Evolutionary conservation across 2,797 vertebrate genomes (phyloP).

Genomic region (Cygnus olor): DNA sequence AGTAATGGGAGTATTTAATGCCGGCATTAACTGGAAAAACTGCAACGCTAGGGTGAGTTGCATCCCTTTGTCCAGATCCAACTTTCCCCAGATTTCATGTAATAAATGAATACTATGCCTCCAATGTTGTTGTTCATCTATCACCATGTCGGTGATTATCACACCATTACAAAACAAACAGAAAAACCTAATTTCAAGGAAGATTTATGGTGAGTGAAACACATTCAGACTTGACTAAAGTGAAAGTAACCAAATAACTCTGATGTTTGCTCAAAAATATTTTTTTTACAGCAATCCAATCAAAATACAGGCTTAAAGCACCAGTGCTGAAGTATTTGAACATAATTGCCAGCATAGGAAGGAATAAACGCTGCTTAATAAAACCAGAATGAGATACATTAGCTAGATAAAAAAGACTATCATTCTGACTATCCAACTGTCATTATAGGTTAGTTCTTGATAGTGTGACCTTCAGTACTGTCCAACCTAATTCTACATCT

Average conservation of each 20-base stretch:
- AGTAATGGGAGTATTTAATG: neutral
- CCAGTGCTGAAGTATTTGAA: neutral
- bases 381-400: neutral
- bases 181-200: constrained; percentile 20
- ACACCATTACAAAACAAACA: neutral
- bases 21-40: neutral
- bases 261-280: neutral
- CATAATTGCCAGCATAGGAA: neutral
- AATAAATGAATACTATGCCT: constrained; percentile 18
- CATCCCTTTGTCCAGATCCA: neutral
- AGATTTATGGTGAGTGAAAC: constrained; percentile 29
- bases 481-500: neutral
- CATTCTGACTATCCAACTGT: neutral
- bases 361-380: neutral
- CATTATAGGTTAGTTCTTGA: neutral
- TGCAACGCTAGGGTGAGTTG: neutral
- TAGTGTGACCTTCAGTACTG: neutral
- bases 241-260: neutral
- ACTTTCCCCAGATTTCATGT: neutral
- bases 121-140: neutral
- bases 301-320: neutral
- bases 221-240: neutral
- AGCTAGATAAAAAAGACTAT: neutral
- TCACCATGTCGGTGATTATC: neutral
- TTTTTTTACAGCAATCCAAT: neutral